Base-by-base conservation (phyloP, 1,140 invertebrate genomes). In the Heliconius nattereri region DNA sequence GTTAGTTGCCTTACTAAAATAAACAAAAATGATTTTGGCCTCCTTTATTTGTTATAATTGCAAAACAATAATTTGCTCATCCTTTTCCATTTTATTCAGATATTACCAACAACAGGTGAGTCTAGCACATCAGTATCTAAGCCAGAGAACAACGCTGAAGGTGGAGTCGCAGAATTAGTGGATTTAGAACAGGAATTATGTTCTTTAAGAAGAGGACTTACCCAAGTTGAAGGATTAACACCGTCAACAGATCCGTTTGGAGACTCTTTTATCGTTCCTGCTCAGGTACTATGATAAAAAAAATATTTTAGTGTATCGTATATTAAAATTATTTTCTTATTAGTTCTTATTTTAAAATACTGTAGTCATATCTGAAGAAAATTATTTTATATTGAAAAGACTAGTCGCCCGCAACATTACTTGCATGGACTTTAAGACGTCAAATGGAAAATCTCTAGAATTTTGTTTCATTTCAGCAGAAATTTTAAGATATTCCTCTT, bases 161-260 rank as follows among this genome's bases (percentile, higher is more conserved):
- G 92, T 0, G 92, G 92, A 13, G 96, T 96, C 2, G 98, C 97
- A 1, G 98, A 99, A 94, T 94, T 99, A 80, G 96, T 99, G 26
- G 98, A 99, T 94, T 95, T 99, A 79, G 98, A 99, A 91, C 97
- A 98, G 89, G 98, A 99, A 95, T 94, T 99, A 76, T 98, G 97
- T 84, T 98, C 97, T 74, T 95, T 99, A 83, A 97, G 99, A 91
- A 96, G 98, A 85, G 98, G 98, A 8, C 97, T 98, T 78, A 97
- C 97, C 83, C 97, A 98, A 90, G 97, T 98, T 95, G 97, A 98
- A 88, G 96, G 97, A 77, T 97, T 98, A 40, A 98, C 97, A 7
- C 97, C 97, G 8, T 97, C 97, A 20, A 96, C 96, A 83, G 97
- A 97, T 94, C 97, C 97, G 1, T 97, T 97, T 86, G 97, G 97